Evolutionary conservation across 1,140 invertebrate species (phyloP), one percentile per base, ranked within the genome.

Genomic region (Atta colombica): DNA sequence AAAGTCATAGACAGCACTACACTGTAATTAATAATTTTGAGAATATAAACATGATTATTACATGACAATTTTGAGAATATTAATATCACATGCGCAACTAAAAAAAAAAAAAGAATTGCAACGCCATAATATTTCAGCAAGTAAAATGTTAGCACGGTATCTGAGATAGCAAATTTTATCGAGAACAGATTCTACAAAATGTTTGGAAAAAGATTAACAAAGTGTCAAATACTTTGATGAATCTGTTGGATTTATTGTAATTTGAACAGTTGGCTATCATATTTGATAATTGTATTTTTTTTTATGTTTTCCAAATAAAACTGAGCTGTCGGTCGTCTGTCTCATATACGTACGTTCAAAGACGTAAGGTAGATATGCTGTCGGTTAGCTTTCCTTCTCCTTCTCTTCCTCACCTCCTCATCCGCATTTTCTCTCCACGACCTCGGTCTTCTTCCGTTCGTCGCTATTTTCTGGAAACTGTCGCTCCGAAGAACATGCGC

Each of bases 351-450:
- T 71, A 69, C 60, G 45, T n/a, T 72, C 53, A 60, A 45, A 82
- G 39, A 82, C 68, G 35, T 58, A 60, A 82, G 35, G 78, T 72
- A 61, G 78, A 31, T 28, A 71, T n/a, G 66, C 10, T 18, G 53
- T 60, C 35, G 78, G 35, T 82, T 74, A 78, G 28, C 55, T 69
- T 58, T 58, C n/a, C 60, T 72, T 87, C 53, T 85, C 61, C 58
- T 90, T 85, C 61, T 86, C 21, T 65, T 60, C 53, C 82, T 77
- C 77, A 61, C 55, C n/a, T 51, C 82, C 63, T 78, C 61, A 75
- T 66, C 61, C 31, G 21, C 51, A 77, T 35, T 49, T 84, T 69
- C 80, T 86, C 69, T 78, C 60, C 74, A 60, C 71, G 74, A 77
- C 65, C 66, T 82, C 39, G 55, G 55, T 82, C 55, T 87, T 82